Conservation (phyloP, 1,140 invertebrate species). For the Mya arenaria region DNA sequence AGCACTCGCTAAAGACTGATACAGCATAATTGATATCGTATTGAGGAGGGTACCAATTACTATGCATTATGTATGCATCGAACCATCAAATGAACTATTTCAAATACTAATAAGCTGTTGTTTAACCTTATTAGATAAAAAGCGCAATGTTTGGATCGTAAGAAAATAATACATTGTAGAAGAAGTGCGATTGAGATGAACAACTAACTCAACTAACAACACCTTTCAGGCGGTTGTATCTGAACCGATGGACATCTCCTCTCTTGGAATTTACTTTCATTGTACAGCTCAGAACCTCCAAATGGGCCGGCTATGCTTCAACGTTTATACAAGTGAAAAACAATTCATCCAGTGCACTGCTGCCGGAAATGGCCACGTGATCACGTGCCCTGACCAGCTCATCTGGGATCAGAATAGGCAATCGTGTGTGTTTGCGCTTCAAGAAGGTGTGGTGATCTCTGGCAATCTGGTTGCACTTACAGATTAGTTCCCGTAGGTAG, state of each 20-base stretch:
- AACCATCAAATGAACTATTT: too few relatives aligned
- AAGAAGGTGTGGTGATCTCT: too few relatives aligned
- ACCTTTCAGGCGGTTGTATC: too few relatives aligned
- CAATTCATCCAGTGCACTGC: conserved; percentile 40
- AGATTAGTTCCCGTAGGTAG: too few relatives aligned
- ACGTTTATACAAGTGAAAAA: conserved; percentile 16
- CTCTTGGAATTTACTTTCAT: too few relatives aligned
- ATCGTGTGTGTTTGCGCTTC: too few relatives aligned
- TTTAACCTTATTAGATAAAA: not conserved
- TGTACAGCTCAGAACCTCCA: conserved; percentile 35
- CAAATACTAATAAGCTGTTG: not conserved
- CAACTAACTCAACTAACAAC: not conserved
- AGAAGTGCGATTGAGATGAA: not conserved
- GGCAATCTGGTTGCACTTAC: too few relatives aligned
- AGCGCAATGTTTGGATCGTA: not conserved
- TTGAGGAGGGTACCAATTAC: not conserved
- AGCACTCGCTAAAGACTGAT: too few relatives aligned
- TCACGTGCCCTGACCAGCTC: conserved; percentile 19
- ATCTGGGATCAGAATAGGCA: conserved; percentile 43
- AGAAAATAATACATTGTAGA: not conserved
- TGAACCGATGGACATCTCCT: too few relatives aligned
- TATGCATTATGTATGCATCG: not conserved
- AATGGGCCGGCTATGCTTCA: conserved; percentile 51
- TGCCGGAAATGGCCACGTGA: not conserved
- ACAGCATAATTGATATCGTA: too few relatives aligned